Evolutionary conservation across 2,888 invertebrate species (phyloP).

Genomic region (Platycheirus albimanus): DNA sequence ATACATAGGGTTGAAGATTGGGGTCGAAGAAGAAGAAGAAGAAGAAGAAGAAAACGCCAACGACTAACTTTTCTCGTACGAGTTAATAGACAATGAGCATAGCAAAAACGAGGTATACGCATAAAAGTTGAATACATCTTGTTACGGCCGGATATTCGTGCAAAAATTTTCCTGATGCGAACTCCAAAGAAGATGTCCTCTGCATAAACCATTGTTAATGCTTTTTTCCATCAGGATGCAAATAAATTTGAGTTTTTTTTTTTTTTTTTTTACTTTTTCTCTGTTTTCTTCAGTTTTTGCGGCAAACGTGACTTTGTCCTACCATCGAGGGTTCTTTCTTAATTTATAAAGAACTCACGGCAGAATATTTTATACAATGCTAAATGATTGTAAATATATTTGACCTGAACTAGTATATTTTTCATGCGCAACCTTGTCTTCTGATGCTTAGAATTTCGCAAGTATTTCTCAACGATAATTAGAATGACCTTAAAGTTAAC

Average conservation of each 20-base stretch:
- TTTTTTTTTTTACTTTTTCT: conserved; percentile 4
- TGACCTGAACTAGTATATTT: too few relatives aligned
- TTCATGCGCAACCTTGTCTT: too few relatives aligned
- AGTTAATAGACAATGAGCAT: conserved; percentile 69
- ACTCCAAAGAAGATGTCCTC: conserved; percentile 40
- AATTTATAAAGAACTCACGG: background rate
- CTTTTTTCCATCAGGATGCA: conserved; percentile 27
- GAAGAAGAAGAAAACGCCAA: conserved; percentile 29
- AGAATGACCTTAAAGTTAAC: too few relatives aligned
- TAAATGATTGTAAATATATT: background rate
- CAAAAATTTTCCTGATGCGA: conserved; percentile 42
- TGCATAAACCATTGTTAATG: conserved; percentile 36
- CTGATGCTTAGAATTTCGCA: too few relatives aligned
- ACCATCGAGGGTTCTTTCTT: conserved; percentile 1
- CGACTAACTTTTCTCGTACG: conserved; percentile 67
- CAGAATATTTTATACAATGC: conserved; percentile 1
- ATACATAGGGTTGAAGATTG: background rate
- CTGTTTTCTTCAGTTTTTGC: too few relatives aligned
- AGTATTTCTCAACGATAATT: too few relatives aligned
- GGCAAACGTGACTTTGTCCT: conserved; percentile 13
- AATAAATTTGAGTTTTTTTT: conserved; percentile 29
- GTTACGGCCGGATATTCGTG: conserved; percentile 62
- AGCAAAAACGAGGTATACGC: conserved; percentile 52
- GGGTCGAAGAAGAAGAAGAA: background rate
- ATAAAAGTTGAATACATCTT: conserved; percentile 70